Conservation (phyloP, 2,113 vertebrate genomes). For the Vidua chalybeata region DNA sequence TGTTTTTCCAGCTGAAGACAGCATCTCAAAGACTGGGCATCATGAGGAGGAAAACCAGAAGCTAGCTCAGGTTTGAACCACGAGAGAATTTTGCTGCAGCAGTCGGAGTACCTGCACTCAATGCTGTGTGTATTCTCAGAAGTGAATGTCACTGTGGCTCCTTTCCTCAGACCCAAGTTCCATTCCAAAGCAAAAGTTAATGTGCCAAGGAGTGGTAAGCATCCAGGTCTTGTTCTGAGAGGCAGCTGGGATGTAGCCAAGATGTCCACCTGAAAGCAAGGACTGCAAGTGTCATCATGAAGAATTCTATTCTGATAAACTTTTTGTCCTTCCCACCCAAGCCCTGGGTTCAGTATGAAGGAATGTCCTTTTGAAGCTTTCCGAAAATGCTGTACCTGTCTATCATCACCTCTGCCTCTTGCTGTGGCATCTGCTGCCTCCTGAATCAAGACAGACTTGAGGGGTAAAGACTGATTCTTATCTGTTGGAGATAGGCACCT, state of each 20-base stretch:
- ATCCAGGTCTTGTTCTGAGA: background rate
- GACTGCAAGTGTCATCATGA: background rate
- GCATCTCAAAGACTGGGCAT: background rate
- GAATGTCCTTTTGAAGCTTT: background rate
- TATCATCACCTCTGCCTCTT: background rate
- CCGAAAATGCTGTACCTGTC: background rate
- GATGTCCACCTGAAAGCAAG: background rate
- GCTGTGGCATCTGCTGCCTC: background rate
- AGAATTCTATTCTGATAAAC: background rate
- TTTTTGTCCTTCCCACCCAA: background rate
- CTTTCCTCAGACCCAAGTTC: background rate
- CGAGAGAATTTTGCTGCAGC: accelerated
- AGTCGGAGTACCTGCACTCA: background rate
- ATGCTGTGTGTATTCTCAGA: background rate
- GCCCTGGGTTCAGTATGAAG: background rate
- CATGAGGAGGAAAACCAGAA: background rate
- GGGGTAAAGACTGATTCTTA: background rate
- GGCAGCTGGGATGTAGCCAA: background rate
- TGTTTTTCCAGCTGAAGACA: background rate
- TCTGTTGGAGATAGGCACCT: background rate
- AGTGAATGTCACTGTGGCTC: background rate
- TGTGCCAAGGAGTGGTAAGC: background rate
- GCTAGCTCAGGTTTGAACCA: background rate
- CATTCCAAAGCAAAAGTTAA: background rate
- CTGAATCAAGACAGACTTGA: background rate